phyloP scores from a whole-genome alignment of 2,888 invertebrate species.

The Nephrocerus scutellatus region DNA sequence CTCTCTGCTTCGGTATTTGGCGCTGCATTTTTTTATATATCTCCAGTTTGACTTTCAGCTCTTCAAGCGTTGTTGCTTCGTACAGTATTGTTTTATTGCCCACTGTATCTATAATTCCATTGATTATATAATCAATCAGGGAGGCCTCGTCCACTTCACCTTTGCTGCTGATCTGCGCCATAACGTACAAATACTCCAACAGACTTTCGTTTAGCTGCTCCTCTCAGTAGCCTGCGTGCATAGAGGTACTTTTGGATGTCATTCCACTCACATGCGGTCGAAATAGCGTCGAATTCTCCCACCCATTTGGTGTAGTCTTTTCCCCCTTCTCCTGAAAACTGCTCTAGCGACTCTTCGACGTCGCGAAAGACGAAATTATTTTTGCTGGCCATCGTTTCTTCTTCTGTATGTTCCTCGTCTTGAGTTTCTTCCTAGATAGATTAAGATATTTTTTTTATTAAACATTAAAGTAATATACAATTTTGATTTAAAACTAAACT shows the following conservation, averaged over 20 bases:
- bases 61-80: no score
- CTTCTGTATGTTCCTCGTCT: no score
- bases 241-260: slow-evolving; percentile 15
- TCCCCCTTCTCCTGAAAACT: slow-evolving; percentile 9
- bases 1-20: no score
- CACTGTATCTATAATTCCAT: no score
- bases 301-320: slow-evolving; percentile 13
- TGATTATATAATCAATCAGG: slow-evolving; percentile 3
- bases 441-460: no score
- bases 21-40: no score
- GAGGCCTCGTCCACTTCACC: slow-evolving; percentile 1
- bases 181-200: slow-evolving; percentile 12
- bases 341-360: slow-evolving; percentile 12
- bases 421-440: no score
- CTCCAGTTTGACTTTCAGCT: no score
- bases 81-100: no score
- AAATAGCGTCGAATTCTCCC: slow-evolving; percentile 11
- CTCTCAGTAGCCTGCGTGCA: slow-evolving; percentile 6
- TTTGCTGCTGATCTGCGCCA: slow-evolving; percentile 13
- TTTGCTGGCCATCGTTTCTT: no score
- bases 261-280: slow-evolving; percentile 10
- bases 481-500: no score
- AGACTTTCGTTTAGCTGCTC: slow-evolving; percentile 11
- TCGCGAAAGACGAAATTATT: slow-evolving; percentile 9
- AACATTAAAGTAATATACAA: no score